These are phyloP conservation scores for Nipponia nippon DNA, from an alignment of 2,113 vertebrate species.

Conservation along the genomic window DNA sequence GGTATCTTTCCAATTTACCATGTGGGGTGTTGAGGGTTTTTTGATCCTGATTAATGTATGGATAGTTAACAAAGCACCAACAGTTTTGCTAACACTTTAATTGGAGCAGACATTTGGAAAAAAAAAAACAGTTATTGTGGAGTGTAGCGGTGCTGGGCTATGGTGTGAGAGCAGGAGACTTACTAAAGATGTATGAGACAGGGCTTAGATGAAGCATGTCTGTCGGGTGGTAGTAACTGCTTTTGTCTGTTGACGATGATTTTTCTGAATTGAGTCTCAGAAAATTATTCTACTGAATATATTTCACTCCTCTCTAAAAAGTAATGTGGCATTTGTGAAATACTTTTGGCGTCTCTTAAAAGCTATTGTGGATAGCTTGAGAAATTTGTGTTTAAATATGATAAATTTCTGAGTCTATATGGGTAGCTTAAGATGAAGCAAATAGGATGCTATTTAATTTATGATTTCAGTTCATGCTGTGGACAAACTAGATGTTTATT, in stretches of 20 bases:
- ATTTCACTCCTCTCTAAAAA: background rate
- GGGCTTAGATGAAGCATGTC: background rate
- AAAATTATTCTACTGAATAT: background rate
- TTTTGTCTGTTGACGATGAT: background rate
- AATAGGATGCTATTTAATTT: background rate
- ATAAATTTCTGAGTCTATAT: background rate
- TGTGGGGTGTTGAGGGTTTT: background rate
- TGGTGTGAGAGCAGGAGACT: background rate
- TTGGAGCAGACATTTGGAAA: background rate
- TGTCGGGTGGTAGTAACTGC: background rate
- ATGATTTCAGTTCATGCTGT: background rate
- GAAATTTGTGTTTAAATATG: background rate
- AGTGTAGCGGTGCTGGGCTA: background rate
- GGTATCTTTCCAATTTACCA: background rate
- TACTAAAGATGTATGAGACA: rapidly evolving
- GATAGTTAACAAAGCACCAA: background rate
- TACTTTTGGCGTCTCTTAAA: background rate
- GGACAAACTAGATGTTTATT: background rate
- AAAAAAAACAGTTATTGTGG: background rate
- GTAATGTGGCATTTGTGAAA: background rate
- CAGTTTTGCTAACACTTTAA: background rate
- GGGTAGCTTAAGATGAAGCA: background rate
- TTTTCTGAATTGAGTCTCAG: background rate
- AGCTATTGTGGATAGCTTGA: background rate
- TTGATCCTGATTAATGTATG: background rate